These are phyloP conservation scores for Lophotis ruficrista DNA, from an alignment of 2,113 vertebrate species.

Conservation along the genomic window DNA sequence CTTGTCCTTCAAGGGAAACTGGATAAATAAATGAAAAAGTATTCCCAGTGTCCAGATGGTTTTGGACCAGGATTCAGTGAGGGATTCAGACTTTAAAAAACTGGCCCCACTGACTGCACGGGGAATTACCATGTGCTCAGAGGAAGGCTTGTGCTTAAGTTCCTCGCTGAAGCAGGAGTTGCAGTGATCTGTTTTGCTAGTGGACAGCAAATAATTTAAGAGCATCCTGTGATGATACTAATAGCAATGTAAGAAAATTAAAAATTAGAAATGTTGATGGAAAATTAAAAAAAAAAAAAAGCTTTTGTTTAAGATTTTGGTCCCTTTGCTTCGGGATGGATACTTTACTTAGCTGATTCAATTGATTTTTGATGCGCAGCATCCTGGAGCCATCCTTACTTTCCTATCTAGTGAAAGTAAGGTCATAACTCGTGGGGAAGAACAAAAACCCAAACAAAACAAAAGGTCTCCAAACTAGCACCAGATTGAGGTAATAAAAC, in stretches of 20 bases:
- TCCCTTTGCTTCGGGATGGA: not conserved
- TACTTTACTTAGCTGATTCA: not conserved
- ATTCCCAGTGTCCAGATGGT: not conserved
- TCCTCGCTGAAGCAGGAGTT: not conserved
- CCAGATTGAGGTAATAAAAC: not conserved
- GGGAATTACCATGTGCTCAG: not conserved
- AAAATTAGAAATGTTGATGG: not conserved
- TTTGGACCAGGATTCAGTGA: not conserved
- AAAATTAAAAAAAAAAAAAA: not conserved
- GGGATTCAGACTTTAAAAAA: not conserved
- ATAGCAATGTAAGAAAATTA: not conserved
- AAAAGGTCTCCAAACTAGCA: not conserved
- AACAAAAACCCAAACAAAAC: slow-evolving; percentile 2
- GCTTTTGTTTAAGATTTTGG: not conserved
- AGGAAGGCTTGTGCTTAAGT: not conserved
- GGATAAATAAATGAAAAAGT: not conserved
- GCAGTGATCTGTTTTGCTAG: not conserved
- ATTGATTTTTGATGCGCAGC: not conserved
- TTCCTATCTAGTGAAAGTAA: not conserved
- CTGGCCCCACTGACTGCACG: not conserved
- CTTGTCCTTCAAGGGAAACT: slow-evolving; percentile 43
- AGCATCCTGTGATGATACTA: not conserved
- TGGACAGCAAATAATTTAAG: not conserved
- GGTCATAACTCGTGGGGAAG: not conserved
- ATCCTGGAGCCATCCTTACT: not conserved